These are phyloP conservation scores for Columba guinea DNA, from an alignment of 2,797 vertebrate species.

Conservation along the genomic window DNA sequence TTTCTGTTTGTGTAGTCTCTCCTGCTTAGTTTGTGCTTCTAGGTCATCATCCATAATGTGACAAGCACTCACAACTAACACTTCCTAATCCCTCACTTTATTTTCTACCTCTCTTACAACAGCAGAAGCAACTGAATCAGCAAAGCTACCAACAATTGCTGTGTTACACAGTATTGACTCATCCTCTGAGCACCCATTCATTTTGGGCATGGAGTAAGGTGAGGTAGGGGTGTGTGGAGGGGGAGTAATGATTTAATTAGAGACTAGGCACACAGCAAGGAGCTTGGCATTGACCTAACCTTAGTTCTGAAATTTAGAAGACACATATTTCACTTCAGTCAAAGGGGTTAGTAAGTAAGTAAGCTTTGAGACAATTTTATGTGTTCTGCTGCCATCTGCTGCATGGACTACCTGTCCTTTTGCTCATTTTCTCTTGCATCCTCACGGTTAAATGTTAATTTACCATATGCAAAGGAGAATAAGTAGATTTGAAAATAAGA, in stretches of 20 bases:
- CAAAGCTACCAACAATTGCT: background rate
- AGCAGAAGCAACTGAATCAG: conserved; percentile 15
- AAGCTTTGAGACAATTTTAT: background rate
- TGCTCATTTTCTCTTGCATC: background rate
- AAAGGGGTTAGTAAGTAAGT: background rate
- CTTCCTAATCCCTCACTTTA: background rate
- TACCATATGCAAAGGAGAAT: background rate
- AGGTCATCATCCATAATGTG: background rate
- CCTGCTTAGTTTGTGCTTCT: background rate
- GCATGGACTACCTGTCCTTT: background rate
- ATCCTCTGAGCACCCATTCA: conserved; percentile 13
- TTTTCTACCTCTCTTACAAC: background rate
- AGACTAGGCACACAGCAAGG: background rate
- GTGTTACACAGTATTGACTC: background rate
- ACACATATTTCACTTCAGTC: background rate
- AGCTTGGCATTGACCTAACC: background rate
- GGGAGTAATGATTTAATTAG: conserved; percentile 21
- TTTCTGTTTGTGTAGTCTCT: background rate
- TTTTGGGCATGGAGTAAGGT: background rate
- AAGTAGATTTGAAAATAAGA: conserved; percentile 33
- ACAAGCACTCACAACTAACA: background rate
- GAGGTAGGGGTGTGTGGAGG: background rate
- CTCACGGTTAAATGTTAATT: background rate
- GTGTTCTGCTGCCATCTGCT: conserved; percentile 7
- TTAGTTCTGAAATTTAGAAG: background rate